These are phyloP conservation scores for Pollenia griseotomentosa DNA, from an alignment of 2,888 invertebrate genomes.

Conservation along the genomic window DNA sequence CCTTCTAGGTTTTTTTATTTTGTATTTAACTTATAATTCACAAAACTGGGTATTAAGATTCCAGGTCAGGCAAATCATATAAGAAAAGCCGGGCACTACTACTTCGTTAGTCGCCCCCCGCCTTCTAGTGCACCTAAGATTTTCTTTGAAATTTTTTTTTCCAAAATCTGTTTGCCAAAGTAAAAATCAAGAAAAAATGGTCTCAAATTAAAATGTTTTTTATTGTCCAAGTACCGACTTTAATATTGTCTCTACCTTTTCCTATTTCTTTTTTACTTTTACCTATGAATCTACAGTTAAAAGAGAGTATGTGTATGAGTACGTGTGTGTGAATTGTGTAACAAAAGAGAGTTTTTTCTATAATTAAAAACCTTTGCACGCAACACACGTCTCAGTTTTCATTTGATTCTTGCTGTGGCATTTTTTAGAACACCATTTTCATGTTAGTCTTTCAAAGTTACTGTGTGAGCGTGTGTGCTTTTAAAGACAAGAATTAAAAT, in stretches of 20 bases:
- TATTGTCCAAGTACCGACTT: conserved; percentile 8
- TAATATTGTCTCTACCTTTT: conserved; percentile 11
- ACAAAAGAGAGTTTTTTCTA: conserved; percentile 2
- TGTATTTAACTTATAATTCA: no score
- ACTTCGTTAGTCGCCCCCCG: no score
- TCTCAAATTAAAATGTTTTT: conserved; percentile 44
- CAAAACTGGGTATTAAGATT: no score
- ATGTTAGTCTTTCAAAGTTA: conserved; percentile 1
- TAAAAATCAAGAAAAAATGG: conserved; percentile 49
- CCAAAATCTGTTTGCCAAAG: conserved; percentile 14
- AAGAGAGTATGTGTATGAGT: not conserved
- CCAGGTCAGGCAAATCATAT: no score
- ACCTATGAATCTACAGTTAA: not conserved
- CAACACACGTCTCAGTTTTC: conserved; percentile 56
- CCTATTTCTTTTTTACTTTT: not conserved
- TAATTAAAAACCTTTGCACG: conserved; percentile 62
- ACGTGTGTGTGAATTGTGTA: not conserved
- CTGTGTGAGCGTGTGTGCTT: not conserved
- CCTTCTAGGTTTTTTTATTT: no score
- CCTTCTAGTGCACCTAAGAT: not conserved
- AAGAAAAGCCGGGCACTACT: not conserved
- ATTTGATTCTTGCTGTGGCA: conserved; percentile 58
- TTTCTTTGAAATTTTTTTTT: not conserved
- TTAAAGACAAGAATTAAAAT: not conserved
- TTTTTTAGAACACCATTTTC: conserved; percentile 34